Conservation (phyloP, 1,140 invertebrate genomes). For the Ephestia elutella region DNA sequence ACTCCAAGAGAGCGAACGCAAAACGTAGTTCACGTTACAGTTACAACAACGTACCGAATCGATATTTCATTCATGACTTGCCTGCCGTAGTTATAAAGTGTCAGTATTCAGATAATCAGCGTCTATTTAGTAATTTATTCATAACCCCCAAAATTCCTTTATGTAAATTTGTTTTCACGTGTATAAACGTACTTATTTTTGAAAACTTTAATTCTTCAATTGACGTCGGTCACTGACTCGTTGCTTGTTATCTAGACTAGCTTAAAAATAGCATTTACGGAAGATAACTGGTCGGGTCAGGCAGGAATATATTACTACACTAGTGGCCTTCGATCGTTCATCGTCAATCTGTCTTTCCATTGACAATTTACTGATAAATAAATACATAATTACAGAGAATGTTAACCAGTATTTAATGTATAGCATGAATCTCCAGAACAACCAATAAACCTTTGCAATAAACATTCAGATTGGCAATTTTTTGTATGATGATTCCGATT, state of each 20-base stretch:
- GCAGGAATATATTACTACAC: background rate
- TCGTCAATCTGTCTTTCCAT: background rate
- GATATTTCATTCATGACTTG: conserved; percentile 14
- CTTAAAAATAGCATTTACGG: conserved; percentile 28
- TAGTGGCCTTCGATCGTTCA: background rate
- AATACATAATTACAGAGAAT: background rate
- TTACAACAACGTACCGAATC: background rate
- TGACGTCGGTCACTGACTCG: conserved; percentile 5
- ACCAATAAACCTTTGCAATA: no score
- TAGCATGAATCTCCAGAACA: no score
- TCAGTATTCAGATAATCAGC: no score
- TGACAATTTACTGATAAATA: background rate
- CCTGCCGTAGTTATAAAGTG: no score
- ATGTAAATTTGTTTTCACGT: no score
- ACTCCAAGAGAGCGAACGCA: conserved; percentile 14
- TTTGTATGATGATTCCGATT: no score
- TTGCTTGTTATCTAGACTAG: conserved; percentile 15
- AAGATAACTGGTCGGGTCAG: conserved; percentile 12
- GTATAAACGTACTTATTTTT: no score
- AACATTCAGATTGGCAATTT: no score
- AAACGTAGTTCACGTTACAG: conserved; percentile 1
- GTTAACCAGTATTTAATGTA: no score
- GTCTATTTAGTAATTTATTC: no score
- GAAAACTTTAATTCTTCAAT: no score
- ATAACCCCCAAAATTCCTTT: no score